These are phyloP conservation scores for Bos taurus DNA, from an alignment of 2,113 vertebrate genomes.

Conservation along the genomic window DNA sequence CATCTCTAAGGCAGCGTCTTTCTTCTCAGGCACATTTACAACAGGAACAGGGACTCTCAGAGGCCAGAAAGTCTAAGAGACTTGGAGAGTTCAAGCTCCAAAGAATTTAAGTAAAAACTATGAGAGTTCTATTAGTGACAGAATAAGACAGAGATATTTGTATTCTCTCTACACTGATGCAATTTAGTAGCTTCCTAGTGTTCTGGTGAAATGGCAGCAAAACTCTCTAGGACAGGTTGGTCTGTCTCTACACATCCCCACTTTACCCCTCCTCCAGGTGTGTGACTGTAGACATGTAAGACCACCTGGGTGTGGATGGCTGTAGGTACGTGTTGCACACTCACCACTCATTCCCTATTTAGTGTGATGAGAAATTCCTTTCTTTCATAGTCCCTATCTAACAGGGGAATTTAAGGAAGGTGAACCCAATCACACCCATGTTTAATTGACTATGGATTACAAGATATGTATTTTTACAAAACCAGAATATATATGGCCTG, in stretches of 20 bases:
- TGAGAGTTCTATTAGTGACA: background rate
- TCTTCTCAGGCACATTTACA: background rate
- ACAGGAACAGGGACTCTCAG: background rate
- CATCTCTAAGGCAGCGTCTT: background rate
- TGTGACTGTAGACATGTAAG: background rate
- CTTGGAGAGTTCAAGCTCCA: background rate
- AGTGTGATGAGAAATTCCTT: background rate
- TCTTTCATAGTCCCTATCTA: background rate
- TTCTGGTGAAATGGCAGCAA: background rate
- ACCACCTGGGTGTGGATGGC: too few relatives aligned
- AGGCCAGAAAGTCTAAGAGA: background rate
- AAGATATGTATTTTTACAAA: background rate
- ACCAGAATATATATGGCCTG: background rate
- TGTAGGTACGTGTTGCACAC: fast-evolving
- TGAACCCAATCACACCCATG: background rate
- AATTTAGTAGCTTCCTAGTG: background rate
- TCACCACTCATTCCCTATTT: background rate
- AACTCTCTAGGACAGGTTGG: background rate
- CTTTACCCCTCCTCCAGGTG: background rate
- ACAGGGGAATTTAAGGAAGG: background rate
- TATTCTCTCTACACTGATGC: background rate
- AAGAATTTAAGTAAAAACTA: background rate
- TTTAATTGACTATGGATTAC: background rate
- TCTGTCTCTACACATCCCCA: background rate
- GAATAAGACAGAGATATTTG: background rate